Base-by-base conservation (phyloP, 2,797 vertebrate species). In the Tokudaia tokunoshimensis region DNA sequence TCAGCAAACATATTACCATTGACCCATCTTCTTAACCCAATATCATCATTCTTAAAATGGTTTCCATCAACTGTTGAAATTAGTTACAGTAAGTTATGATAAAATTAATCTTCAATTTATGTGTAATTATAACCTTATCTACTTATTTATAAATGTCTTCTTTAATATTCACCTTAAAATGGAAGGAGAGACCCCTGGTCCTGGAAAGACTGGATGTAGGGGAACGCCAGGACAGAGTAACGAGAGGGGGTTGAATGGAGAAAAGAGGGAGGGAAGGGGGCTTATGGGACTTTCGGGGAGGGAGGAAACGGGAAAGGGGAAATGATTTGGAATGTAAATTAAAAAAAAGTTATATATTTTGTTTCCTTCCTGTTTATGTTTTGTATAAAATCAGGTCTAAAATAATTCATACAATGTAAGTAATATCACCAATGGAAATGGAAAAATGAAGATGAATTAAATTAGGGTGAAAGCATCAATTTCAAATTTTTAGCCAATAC, bases 401-500 rank as follows among this genome's bases (percentile, higher is more conserved):
- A 91, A 82, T 55, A 79, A 82, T 59, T 55, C 22, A 63, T 90
- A 84, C 92, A 89, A 83, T 50, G 94, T 92, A 78, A 96, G 88
- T 87, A 9, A 37, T 94, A 57, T 92, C 52, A 89, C 26, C 44
- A 63, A 83, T 81, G 29, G 76, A 65, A n/a, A 89, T 47, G 26
- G 12, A 5, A 91, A 92, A 96, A 92, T 72, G 83, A 80, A 83
- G 31, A 89, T 15, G 85, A 97, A 95, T 70, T 96, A 93, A 96
- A 89, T 80, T 47, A 91, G 70, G n/a, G 1, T 72, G 14, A 94
- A 92, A 88, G 63, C 91, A 94, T 96, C 34, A 93, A 95, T 97
- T 97, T 97, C 83, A 97, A 86, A 95, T 87, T 92, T 95, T 76
- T 63, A 96, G 17, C 86, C 61, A 94, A 79, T 1, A 9, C 37